Conservation (phyloP, 1,140 invertebrate species). For the Lepidurus packardi region DNA sequence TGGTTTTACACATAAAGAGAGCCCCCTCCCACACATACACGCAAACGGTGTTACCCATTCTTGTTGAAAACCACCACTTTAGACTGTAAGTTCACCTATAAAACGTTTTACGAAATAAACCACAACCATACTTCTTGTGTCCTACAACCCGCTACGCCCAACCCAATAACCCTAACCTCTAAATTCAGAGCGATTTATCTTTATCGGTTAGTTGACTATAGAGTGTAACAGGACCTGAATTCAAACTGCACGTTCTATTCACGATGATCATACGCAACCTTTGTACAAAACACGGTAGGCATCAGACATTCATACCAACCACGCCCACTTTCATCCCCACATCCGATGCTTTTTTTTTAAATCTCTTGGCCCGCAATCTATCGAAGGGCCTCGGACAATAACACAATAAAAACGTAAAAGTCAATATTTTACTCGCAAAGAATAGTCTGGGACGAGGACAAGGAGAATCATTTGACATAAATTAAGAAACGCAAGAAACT, state of each 20-base stretch:
- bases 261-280: neutral
- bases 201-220: neutral
- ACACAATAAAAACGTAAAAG: neutral
- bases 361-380: neutral
- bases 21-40: neutral
- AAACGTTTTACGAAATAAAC: too few relatives aligned
- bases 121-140: too few relatives aligned
- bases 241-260: constrained; percentile 6
- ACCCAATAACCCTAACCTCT: neutral
- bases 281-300: constrained; percentile 7
- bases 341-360: neutral
- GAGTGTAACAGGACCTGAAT: neutral
- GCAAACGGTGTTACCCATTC: neutral
- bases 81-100: too few relatives aligned
- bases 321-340: neutral
- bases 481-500: neutral
- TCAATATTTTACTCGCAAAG: neutral
- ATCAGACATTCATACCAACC: neutral
- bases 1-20: neutral
- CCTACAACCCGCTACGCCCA: too few relatives aligned
- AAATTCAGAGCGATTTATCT: neutral
- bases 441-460: neutral
- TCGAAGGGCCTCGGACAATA: neutral
- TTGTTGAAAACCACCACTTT: neutral
- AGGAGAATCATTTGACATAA: neutral